Evolutionary conservation across 2,113 vertebrate genomes (phyloP), one percentile per base, ranked within the genome.

Genomic region (Catharus minimus): DNA sequence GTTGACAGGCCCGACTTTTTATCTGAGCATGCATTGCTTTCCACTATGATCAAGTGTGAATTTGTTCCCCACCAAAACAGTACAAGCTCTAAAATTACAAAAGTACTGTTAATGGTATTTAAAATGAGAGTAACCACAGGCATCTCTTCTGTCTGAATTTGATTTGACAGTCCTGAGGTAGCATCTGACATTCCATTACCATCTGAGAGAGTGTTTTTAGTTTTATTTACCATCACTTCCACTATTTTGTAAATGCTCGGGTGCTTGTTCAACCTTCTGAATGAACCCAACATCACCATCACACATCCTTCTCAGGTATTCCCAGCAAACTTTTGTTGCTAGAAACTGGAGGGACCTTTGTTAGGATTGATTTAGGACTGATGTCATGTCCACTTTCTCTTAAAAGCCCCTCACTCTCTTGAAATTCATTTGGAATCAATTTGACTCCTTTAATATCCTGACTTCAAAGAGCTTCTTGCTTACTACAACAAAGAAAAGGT

Each of bases 11-110:
- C 2, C 33, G 64, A 69, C 49, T 91, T 81, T 75, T 88, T 75
- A 92, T 78, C 38, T 82, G 57, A 95, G 73, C 11, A 18, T 64
- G 41, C 50, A 88, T 78, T 68, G 50, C 58, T 68, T 86, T 84
- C 43, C 55, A 82, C 57, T 65, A n/a, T 18, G 23, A 73, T 55
- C 28, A 75, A 86, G 53, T 6, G 23, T 65, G 82, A 86, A 82
- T 43, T 43, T 82, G 55, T 26, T 67, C 27, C 32, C 26, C 3
- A 3, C 32, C 49, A 86, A 84, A 95, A 72, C 21, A 41, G 15
- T 12, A 19, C 26, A 46, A 65, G 4, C 21, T 46, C 62, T 57
- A 72, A 79, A 94, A 86, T 79, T 75, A 69, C 79, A 90, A 85
- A 0, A 0, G 41, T n/a, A 7, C 23, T 19, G 18, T 11, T n/a